Percentiles rank a stretch among this genome's conserved stretches.
Evolutionary conservation across 2,888 invertebrate species (phyloP).

Genomic region (Hedya salicella): DNA sequence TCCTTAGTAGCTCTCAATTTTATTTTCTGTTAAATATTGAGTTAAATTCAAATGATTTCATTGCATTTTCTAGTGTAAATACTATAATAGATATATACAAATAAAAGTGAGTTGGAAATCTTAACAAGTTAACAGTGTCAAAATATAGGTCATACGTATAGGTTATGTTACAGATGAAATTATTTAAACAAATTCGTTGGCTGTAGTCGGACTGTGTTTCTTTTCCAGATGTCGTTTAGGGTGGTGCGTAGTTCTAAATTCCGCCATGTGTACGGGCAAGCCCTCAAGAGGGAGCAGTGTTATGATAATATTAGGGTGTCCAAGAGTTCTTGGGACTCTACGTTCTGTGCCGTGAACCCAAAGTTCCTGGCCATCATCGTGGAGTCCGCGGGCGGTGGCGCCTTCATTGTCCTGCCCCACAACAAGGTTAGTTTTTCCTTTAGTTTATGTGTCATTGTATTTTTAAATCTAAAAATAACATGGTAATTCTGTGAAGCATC

Average conservation of each 20-base stretch:
- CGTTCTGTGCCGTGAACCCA: constrained; percentile 99
- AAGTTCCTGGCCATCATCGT: constrained; percentile 99
- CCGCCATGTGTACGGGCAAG: constrained; percentile 97
- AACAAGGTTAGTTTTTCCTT: constrained; percentile 89
- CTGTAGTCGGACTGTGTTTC: constrained; percentile 70
- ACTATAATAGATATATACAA: constrained; percentile 68
- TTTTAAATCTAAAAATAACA: constrained; percentile 43
- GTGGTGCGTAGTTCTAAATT: constrained; percentile 99
- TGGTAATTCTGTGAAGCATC: constrained; percentile 18
- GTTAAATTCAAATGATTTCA: constrained; percentile 81
- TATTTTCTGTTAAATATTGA: constrained; percentile 72
- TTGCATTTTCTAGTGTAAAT: constrained; percentile 75
- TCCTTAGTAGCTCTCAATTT: constrained; percentile 83
- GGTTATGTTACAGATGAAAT: constrained; percentile 81
- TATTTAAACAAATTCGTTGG: constrained; percentile 65
- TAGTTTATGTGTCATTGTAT: constrained; percentile 5
- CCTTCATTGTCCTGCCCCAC: constrained; percentile 97
- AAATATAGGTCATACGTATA: constrained; percentile 82
- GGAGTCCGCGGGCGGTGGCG: constrained; percentile 98
- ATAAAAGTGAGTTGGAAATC: constrained; percentile 76
- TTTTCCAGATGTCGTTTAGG: constrained; percentile 95
- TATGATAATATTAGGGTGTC: constrained; percentile 99
- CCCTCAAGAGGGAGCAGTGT: constrained; percentile 97
- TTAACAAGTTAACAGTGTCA: constrained; percentile 70
- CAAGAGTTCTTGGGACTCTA: constrained; percentile 99